Evolutionary conservation across 2,113 vertebrate species (phyloP).

Genomic region (Balaeniceps rex): DNA sequence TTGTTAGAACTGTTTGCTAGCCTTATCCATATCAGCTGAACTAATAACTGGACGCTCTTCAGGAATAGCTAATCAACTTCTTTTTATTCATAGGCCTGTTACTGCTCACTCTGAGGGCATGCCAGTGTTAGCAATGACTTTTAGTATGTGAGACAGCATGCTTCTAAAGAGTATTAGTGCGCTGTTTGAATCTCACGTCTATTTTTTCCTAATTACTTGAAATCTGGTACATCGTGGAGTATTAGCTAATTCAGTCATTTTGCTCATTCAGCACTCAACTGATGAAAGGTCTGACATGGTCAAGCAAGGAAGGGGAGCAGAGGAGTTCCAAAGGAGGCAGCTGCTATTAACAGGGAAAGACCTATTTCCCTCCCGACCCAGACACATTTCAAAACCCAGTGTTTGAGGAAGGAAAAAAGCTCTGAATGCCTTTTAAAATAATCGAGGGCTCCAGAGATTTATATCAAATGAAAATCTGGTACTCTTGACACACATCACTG

Average conservation of each 20-base stretch:
- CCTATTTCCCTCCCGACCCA: rapidly evolving
- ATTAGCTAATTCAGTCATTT: not conserved
- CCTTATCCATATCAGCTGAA: not conserved
- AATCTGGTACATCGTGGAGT: not conserved
- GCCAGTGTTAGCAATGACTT: not conserved
- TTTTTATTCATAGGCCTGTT: not conserved
- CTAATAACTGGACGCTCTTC: not conserved
- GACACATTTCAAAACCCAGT: not conserved
- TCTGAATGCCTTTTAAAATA: not conserved
- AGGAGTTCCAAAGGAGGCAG: not conserved
- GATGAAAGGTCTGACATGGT: not conserved
- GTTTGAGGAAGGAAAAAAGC: not conserved
- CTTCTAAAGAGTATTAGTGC: not conserved
- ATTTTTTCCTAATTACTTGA: not conserved
- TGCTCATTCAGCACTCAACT: not conserved
- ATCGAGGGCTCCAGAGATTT: not conserved
- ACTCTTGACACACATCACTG: not conserved
- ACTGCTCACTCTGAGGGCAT: not conserved
- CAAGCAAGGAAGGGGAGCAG: not conserved
- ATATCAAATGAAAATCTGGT: not conserved
- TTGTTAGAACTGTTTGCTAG: not conserved
- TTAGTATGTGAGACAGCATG: not conserved
- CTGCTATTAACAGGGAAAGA: not conserved
- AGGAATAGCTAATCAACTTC: not conserved
- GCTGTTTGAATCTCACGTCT: not conserved